Evolutionary conservation across 37 sponge, comb jelly and placozoan species (phyloP), one percentile per base, ranked within the genome.

Genomic region (Eunapius fragilis): DNA sequence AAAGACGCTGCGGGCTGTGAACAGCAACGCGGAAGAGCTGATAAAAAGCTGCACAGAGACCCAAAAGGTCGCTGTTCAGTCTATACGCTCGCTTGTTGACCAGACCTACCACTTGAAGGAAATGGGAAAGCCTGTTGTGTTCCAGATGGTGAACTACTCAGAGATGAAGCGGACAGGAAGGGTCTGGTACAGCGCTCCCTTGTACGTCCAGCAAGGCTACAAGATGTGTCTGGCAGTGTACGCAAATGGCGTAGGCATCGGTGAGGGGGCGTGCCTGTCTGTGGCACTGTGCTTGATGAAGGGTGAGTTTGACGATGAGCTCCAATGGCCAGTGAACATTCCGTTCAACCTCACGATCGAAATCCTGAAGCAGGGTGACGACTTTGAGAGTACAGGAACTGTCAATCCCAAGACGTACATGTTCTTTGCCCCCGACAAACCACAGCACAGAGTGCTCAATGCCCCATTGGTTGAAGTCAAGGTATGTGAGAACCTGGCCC

Each of bases 121-220:
- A 0, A 82, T 88, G 22, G 82, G 75, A 23, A 71, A 81, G 37
- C 88, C 88, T 2, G n/a, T 88, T 12, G n/a, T 37, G 13, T 82
- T 88, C 69, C 77, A 88, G 50, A 88, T 88, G 88, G 49, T 88
- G 71, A 88, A 88, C 82, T 88, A 81, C 71, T 82, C 88, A 0
- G 85, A 89, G 75, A 84, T 71, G 34, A 89, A 89, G 67, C 80
- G 80, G 2, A 89, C 17, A 4, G 69, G 74, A 23, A 89, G 84
- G 69, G 33, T 37, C 19, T 84, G 85, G 85, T 84, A 84, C 85
- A 89, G 89, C 32, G 35, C 89, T 48, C 85, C 89, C 2, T 82
- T 90, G 71, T 90, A 85, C 37, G 78, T 85, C 11, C 77, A 83
- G 24, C 78, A 68, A 9, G 88, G 88, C 32, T 88, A 88, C 83